These are phyloP conservation scores for Alviniconcha strummeri DNA, from an alignment of 2,888 invertebrate genomes.

Conservation along the genomic window DNA sequence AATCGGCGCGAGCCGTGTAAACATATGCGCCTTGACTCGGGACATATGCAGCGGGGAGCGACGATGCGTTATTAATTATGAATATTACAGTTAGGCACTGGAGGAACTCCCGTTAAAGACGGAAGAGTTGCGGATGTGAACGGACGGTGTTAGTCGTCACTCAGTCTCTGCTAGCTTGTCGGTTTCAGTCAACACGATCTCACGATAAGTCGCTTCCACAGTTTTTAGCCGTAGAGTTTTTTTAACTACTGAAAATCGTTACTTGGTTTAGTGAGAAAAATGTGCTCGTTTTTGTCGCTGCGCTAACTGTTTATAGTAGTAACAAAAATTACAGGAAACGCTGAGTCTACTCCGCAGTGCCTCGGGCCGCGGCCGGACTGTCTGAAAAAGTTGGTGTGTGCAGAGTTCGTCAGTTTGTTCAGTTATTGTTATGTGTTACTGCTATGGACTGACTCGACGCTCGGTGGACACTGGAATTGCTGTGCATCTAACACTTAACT, in stretches of 20 bases:
- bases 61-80: constrained; percentile 36
- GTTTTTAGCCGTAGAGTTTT: background rate
- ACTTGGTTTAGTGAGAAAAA: too few relatives aligned
- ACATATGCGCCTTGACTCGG: constrained; percentile 36
- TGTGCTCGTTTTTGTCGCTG: too few relatives aligned
- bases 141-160: background rate
- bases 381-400: too few relatives aligned
- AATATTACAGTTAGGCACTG: constrained; percentile 32
- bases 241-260: background rate
- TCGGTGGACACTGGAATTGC: background rate
- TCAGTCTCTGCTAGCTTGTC: background rate
- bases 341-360: too few relatives aligned
- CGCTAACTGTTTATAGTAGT: too few relatives aligned
- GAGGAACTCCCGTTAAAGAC: background rate
- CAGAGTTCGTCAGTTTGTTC: too few relatives aligned
- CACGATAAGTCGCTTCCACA: background rate
- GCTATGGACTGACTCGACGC: background rate
- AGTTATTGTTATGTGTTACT: too few relatives aligned
- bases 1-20: constrained; percentile 42
- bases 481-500: too few relatives aligned
- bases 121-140: background rate
- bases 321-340: too few relatives aligned
- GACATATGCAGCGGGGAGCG: constrained; percentile 31
- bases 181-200: background rate
- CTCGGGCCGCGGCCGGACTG: too few relatives aligned